These are phyloP conservation scores for roundworm (Caenorhabditis elegans) DNA, from an alignment of 1,140 invertebrate genomes.

Conservation along the genomic window WBcel235 BX284603.4:5708001-5708500, in stretches of 20 bases:
- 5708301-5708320: constrained; percentile 30
- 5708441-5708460: not conserved
- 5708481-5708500: not conserved
- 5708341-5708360: constrained; percentile 17
- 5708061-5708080: not conserved
- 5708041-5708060: not conserved
- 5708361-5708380: not conserved
- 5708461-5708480: not conserved
- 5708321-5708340: constrained; percentile 35
- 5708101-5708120: not conserved
- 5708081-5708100: constrained; percentile 22
- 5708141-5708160: not conserved
- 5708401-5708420: not conserved
- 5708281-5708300: constrained; percentile 13
- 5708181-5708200: not conserved
- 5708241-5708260: not conserved
- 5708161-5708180: not conserved
- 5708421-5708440: not conserved
- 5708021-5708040: constrained; percentile 1
- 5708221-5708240: not conserved
- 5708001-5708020: constrained; percentile 20
- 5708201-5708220: not conserved
- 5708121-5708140: constrained; percentile 27
- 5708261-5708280: not conserved
- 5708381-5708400: constrained; percentile 21